Evolutionary conservation across 2,888 invertebrate species (phyloP), one percentile per base, ranked within the genome.

Genomic region (Cerastoderma edule): DNA sequence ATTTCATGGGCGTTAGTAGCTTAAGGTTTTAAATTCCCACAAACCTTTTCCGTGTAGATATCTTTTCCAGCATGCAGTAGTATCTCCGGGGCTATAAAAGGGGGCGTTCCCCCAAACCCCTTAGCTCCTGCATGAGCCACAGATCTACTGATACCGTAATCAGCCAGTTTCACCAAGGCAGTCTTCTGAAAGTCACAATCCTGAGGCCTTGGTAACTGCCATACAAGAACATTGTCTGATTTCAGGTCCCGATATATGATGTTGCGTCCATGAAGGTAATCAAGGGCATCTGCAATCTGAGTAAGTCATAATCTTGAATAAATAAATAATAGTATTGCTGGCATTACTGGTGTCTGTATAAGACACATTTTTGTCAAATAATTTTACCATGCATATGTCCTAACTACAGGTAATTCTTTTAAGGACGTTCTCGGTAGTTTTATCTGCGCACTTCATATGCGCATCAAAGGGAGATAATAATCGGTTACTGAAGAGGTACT

Each of bases 41-140:
- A 66, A 81, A 96, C 96, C 95, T 99, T 99, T 90, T 99, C 98
- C 0, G 98, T 99, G 88, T 99, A 99, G 88, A 99, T 98, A 92
- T 99, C 98, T 92, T 99, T 99, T 0, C 99, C 99, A 92, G 99
- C 99, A 93, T 98, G 98, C 63, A 97, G 95, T 94, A 99, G 97
- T 83, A 99, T 99, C 94, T 99, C 99, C 0, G 99, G 99, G 1
- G 99, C 99, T 97, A 99, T 99, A 92, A 99, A 99, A 0, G 99
- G 99, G 16, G 91, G 90, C 0, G 99, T 99, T 1, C 99, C 99
- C 0, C 99, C 99, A 93, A 99, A 99, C 0, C 99, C 99, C 92
- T 98, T 98, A 0, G 97, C 96, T 10, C 93, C 93, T n/a, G 88
- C 84, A 0, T 98, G 97, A 10, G 97, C 80, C 28, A 90, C 89